Base-by-base conservation (phyloP, 2,888 invertebrate genomes). In the Poecilobothrus nobilitatus region DNA sequence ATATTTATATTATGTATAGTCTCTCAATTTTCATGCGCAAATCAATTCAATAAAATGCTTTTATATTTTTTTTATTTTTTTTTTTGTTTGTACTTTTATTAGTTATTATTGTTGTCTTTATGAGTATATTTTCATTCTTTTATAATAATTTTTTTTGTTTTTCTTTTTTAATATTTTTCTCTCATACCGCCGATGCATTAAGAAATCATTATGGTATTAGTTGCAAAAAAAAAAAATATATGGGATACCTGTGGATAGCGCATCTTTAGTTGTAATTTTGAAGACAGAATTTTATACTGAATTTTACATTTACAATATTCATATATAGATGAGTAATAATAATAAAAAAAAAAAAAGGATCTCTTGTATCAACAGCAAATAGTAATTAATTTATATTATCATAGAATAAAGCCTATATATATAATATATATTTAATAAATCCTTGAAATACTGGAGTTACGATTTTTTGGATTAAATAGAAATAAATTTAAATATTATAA, bases 171-270 rank as follows among this genome's bases (percentile, higher is more conserved):
- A 6, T 37, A 37, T 37, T 15, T 53, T 53, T 18, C 53, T 53
- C 53, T 53, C 53, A 53, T 53, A 53, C 53, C n/a, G 18, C 18
- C 15, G 53, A 53, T 65, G 65, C 65, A 65, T 65, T 65, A 65
- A 65, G 37, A 65, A 65, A 65, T 65, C 65, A 65, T 33, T 65
- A 65, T 65, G 33, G 65, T 65, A 65, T 27, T 65, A 34, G 20
- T 20, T 65, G 37, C 65, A 20, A 20, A 20, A 2, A 27, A 27
- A 27, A 27, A 27, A 65, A 65, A 65, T 65, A 65, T 34, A 65
- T 65, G 65, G 65, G 65, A 65, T 33, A 65, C 65, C 65, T 65
- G 65, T 65, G 37, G 65, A 65, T 63, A 63, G 27, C 63, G 18
- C 12, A 27, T 63, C 53, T 53, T 53, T 53, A 3, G 18, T 53